Conservation (phyloP, 92 coral and sea anemone species). For the Parazoanthus atlanticus region DNA sequence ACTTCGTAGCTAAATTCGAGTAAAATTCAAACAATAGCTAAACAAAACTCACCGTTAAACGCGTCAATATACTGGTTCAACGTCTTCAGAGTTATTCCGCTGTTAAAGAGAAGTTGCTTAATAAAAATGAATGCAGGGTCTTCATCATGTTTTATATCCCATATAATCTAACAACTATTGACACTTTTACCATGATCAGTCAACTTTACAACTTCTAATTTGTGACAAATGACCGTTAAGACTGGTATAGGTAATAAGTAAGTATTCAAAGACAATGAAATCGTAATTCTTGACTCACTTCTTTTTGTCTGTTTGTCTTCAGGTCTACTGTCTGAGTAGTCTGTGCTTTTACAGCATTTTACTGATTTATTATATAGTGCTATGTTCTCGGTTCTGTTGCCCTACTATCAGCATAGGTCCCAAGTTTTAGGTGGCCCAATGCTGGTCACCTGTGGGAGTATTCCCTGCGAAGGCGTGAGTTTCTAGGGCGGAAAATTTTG, state of each 20-base stretch:
- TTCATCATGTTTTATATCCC: background rate
- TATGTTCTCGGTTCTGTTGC: no score
- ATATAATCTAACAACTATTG: background rate
- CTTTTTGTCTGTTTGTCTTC: background rate
- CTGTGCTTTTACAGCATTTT: background rate
- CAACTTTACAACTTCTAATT: no score
- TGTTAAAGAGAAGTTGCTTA: slow-evolving; percentile 35
- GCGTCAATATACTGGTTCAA: slow-evolving; percentile 77
- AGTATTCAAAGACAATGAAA: no score
- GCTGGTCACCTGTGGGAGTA: no score
- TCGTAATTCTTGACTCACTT: background rate
- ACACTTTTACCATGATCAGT: no score
- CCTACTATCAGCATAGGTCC: no score
- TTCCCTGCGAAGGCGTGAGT: no score
- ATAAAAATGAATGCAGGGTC: background rate
- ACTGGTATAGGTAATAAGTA: background rate
- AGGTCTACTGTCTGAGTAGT: background rate
- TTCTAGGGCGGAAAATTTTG: no score
- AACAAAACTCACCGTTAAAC: slow-evolving; percentile 78
- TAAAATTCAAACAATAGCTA: background rate
- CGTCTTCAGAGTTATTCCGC: slow-evolving; percentile 86
- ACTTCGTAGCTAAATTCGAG: background rate
- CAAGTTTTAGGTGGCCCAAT: no score
- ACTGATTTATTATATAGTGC: no score
- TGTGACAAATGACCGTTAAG: background rate